Conservation (phyloP, 2,888 invertebrate genomes). For the Dryocosmus kuriphilus region DNA sequence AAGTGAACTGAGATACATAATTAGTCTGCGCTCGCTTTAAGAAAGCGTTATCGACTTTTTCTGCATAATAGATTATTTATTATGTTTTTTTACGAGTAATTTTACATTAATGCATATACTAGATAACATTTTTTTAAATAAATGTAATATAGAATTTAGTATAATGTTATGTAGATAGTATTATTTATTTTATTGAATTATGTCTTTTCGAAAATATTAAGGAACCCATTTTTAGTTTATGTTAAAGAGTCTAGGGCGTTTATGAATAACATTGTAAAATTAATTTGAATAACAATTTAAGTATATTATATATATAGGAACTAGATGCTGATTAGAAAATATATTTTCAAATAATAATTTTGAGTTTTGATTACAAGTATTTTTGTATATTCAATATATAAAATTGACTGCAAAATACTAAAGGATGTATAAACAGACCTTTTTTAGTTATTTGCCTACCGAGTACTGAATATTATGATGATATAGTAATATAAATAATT, state of each 20-base stretch:
- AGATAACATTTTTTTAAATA: conserved; percentile 31
- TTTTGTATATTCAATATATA: conserved; percentile 20
- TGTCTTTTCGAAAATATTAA: conserved; percentile 31
- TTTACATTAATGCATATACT: conserved; percentile 31
- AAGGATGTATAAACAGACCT: background rate
- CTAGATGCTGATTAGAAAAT: conserved; percentile 35
- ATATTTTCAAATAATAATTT: conserved; percentile 42
- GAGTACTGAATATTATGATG: background rate
- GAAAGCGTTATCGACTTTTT: conserved; percentile 31
- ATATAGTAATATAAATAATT: conserved; percentile 46
- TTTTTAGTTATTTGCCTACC: conserved; percentile 1
- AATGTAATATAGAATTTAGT: conserved; percentile 35
- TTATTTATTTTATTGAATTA: conserved; percentile 39
- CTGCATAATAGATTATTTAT: conserved; percentile 28
- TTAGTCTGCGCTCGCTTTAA: conserved; percentile 35
- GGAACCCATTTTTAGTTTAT: conserved; percentile 19
- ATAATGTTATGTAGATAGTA: conserved; percentile 38
- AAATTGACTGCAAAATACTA: conserved; percentile 6
- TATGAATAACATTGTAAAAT: conserved; percentile 35
- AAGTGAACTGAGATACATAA: conserved; percentile 9
- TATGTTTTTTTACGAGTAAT: conserved; percentile 38
- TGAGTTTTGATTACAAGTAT: conserved; percentile 22
- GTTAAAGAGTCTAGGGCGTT: conserved; percentile 32
- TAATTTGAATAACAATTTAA: conserved; percentile 31
- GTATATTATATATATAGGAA: conserved; percentile 38